phyloP scores from a whole-genome alignment of 2,888 invertebrate species.

The Rhopalosiphum nymphaeae region DNA sequence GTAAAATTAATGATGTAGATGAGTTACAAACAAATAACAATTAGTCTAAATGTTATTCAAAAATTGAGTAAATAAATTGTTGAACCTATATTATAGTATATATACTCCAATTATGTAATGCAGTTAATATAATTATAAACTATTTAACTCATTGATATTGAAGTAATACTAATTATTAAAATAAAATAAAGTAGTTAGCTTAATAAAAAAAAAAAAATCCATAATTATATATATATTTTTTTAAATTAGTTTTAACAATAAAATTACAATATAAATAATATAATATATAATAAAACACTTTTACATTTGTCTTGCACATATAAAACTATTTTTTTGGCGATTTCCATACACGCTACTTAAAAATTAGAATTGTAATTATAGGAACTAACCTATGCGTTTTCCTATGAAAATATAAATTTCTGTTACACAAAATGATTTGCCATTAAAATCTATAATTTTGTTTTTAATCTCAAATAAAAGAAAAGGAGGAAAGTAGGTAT shows the following conservation, averaged over 20 bases:
- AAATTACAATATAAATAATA: too few relatives aligned
- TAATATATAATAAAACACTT: not conserved
- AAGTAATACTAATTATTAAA: not conserved
- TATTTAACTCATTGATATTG: not conserved
- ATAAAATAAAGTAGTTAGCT: not conserved
- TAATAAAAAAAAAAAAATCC: not conserved
- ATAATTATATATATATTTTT: not conserved
- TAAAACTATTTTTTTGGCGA: not conserved
- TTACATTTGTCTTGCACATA: not conserved
- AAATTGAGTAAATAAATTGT: not conserved
- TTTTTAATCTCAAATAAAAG: not conserved
- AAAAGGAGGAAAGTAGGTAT: not conserved
- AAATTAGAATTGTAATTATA: not conserved
- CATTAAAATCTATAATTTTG: not conserved
- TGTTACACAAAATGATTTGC: not conserved
- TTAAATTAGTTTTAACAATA: not conserved
- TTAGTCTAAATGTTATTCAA: not conserved
- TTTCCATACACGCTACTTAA: not conserved
- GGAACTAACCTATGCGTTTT: not conserved
- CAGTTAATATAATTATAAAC: not conserved
- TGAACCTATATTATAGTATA: not conserved
- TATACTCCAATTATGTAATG: not conserved
- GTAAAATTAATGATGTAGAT: not conserved
- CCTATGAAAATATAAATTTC: not conserved
- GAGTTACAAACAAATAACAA: not conserved